Base-by-base conservation (phyloP, 2,797 vertebrate genomes). In the Notolabrus celidotus region DNA sequence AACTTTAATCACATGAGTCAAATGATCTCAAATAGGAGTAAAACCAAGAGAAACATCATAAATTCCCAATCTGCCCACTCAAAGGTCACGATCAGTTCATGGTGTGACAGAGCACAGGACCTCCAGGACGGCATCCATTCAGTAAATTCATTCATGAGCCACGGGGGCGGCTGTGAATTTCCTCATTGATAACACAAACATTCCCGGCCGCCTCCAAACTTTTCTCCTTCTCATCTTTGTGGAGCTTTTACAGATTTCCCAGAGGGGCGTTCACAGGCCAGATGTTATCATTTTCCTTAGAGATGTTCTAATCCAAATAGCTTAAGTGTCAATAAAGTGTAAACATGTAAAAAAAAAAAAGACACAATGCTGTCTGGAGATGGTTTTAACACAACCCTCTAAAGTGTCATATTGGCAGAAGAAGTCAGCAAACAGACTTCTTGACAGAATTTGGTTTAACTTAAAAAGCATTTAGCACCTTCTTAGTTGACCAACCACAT, bases 191-290 rank as follows among this genome's bases (percentile, higher is more conserved):
- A 90, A 85, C 77, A 75, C 84, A 87, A 95, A 95, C 83, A 80
- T 95, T 95, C 80, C 67, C 49, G 43, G 49, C 56, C 33, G 94
- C 94, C 95, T 95, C 94, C 75, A 94, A 95, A 95, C 93, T 92
- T 94, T 90, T 93, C 93, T 92, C 93, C 94, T 95, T 94, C 93
- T 93, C 90, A 94, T 92, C 92, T 94, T 93, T 93, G 93, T 95
- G 93, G 94, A 92, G 93, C 92, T 85, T 89, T 84, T 96, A 94
- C 95, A 96, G 93, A 94, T 94, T 94, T 94, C 93, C 90, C 94
- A 89, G 93, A 92, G 94, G 94, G 96, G 93, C 93, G 87, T 95
- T 94, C 92, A 93, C 91, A 86, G 86, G 94, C 95, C 96, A 98
- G 96, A 97, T 97, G 96, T 95, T 95, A 87, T 95, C 74, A 92